Conservation (phyloP, 1,140 invertebrate genomes). For the Stegodyphus mimosarum region DNA sequence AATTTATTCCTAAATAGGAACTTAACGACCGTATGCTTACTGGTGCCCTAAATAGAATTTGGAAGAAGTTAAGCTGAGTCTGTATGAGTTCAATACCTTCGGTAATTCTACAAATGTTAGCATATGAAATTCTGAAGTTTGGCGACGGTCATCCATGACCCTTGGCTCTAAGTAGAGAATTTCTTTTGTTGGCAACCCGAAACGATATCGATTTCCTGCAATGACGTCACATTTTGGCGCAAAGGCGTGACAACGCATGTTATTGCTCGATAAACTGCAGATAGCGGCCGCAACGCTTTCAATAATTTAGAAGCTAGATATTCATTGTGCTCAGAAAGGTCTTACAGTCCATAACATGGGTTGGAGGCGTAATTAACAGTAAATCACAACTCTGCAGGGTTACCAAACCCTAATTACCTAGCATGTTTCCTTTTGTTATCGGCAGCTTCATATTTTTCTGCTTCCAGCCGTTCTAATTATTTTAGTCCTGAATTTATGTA, state of each 20-base stretch:
- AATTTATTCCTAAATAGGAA: no score
- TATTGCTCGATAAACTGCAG: constrained; percentile 61
- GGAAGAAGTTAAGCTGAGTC: no score
- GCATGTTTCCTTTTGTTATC: constrained; percentile 55
- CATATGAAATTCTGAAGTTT: background rate
- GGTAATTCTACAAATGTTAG: no score
- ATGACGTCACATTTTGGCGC: constrained; percentile 60
- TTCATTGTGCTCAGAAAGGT: constrained; percentile 43
- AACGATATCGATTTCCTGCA: constrained; percentile 60
- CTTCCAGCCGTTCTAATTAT: constrained; percentile 40
- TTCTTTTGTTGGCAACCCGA: constrained; percentile 47
- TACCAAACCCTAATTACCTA: constrained; percentile 43
- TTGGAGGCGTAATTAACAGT: constrained; percentile 56
- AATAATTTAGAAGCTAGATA: constrained; percentile 59
- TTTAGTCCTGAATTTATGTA: constrained; percentile 36
- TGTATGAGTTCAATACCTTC: no score
- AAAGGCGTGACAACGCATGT: constrained; percentile 60
- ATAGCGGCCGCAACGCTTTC: constrained; percentile 59
- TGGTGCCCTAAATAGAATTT: no score
- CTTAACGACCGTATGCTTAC: no score
- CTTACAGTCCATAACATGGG: constrained; percentile 47
- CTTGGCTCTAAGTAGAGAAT: constrained; percentile 26
- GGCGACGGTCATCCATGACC: constrained; percentile 4
- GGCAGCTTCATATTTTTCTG: constrained; percentile 44
- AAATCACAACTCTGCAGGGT: constrained; percentile 48